Conservation (phyloP, 2,797 vertebrate species). For the Epinephelus awoara region DNA sequence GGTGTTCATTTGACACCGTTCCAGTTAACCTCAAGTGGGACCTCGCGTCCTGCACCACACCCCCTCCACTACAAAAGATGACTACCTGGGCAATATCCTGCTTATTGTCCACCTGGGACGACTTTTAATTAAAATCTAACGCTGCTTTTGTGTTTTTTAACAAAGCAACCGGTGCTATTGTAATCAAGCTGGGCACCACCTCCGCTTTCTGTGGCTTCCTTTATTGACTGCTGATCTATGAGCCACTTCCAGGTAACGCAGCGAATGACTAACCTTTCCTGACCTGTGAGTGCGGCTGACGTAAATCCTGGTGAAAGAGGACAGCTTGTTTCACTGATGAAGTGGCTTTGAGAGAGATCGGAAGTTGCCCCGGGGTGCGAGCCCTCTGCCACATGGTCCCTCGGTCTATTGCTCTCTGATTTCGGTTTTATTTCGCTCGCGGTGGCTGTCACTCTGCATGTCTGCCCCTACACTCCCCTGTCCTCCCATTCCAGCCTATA, state of each 20-base stretch:
- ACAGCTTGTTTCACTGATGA: slow-evolving; percentile 65
- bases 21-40: slow-evolving; percentile 12
- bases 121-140: slow-evolving; percentile 75
- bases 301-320: slow-evolving; percentile 43
- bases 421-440: slow-evolving; percentile 37
- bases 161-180: slow-evolving; percentile 60
- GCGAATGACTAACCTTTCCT: slow-evolving; percentile 24
- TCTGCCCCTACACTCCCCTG: slow-evolving; percentile 2
- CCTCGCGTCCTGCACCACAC: neutral
- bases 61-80: slow-evolving; percentile 47
- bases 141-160: slow-evolving; percentile 69
- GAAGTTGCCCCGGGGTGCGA: slow-evolving; percentile 30
- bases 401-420: slow-evolving; percentile 49
- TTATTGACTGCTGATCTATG: slow-evolving; percentile 66
- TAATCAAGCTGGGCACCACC: slow-evolving; percentile 43
- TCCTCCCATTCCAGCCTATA: slow-evolving; percentile 1
- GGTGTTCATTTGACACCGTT: slow-evolving; percentile 59
- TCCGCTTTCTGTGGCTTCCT: slow-evolving; percentile 52
- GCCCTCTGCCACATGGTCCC: slow-evolving; percentile 62
- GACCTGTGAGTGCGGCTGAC: slow-evolving; percentile 22
- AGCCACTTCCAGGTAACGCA: slow-evolving; percentile 50
- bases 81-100: slow-evolving; percentile 71
- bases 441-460: slow-evolving; percentile 51
- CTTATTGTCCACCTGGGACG: slow-evolving; percentile 71
- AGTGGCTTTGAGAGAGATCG: slow-evolving; percentile 51